phyloP scores from a whole-genome alignment of 2,797 vertebrate genomes.

The Parotocinclus haroldoi region DNA sequence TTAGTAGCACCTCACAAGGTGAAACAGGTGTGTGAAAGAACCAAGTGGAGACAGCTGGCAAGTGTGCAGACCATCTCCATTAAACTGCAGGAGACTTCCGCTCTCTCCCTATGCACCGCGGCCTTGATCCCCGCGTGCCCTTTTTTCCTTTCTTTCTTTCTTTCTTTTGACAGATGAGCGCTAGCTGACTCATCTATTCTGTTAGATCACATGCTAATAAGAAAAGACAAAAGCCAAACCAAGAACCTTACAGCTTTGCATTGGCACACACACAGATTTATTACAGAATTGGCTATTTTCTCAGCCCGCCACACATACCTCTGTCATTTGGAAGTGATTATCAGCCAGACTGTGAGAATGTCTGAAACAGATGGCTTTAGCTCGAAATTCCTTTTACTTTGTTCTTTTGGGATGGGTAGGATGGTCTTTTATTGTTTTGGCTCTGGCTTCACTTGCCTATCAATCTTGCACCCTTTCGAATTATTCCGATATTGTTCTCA shows the following conservation, averaged over 20 bases:
- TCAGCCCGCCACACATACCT: conserved; percentile 28
- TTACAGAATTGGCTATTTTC: conserved; percentile 23
- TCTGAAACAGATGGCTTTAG: conserved; percentile 26
- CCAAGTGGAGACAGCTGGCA: conserved; percentile 9
- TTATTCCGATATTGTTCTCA: conserved; percentile 23
- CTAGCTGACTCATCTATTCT: background rate
- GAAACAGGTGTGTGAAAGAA: conserved; percentile 19
- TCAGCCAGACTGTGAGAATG: conserved; percentile 27
- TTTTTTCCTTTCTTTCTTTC: too few species aligned
- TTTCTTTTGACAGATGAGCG: conserved; percentile 5
- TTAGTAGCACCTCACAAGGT: conserved; percentile 45
- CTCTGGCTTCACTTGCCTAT: conserved; percentile 32
- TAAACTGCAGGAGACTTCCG: conserved; percentile 19
- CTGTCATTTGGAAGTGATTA: conserved; percentile 47
- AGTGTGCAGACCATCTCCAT: conserved; percentile 15
- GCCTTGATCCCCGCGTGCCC: background rate
- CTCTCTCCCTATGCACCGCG: conserved; percentile 14
- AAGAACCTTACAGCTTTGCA: conserved; percentile 18
- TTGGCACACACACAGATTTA: conserved; percentile 27
- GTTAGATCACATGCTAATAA: background rate
- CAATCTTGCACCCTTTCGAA: conserved; percentile 20
- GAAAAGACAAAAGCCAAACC: too few species aligned
- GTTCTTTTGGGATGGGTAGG: conserved; percentile 33
- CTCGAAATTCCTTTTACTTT: conserved; percentile 37
- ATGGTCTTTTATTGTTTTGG: conserved; percentile 37